Base-by-base conservation (phyloP, 1,140 invertebrate species). In the Pogonomyrmex barbatus region DNA sequence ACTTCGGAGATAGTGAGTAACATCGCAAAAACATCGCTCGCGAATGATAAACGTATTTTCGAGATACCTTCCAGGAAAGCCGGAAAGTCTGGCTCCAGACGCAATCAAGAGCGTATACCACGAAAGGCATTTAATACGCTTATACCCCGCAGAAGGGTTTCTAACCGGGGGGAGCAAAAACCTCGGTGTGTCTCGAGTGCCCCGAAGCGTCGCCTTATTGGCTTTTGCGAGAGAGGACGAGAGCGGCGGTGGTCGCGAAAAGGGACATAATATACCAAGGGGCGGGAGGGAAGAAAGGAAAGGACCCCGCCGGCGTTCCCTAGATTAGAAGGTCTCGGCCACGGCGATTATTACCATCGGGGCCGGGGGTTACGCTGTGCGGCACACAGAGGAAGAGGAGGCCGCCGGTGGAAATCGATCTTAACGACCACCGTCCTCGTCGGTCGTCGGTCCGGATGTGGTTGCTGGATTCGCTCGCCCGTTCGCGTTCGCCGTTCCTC, bases 261-360 rank as follows among this genome's bases (percentile, higher is more conserved):
- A 75, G 54, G 78, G 79, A 73, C 68, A 75, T 83, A 83, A 83
- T 83, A 83, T 60, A 60, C 10, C 68, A 12, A 4, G 14, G 14
- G 2, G 24, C 12, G n/a, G 42, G 10, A 12, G 12, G 10, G 52
- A 45, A n/a, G 39, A 10, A 58, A 36, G 24, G 36, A 58, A 4
- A 60, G 33, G 30, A 50, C 9, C 54, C 79, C 68, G 79, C 56
- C 68, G 79, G 68, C 79, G 79, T 36, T 62, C 45, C 14, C 42
- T 75, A 83, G 79, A 83, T 75, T 83, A 83, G 79, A 83, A 83
- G 79, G 79, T 83, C 79, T 60, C 54, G 67, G 65, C 39, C 79
- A 82, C 52, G 33, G 54, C 79, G 79, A 83, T 83, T 83, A 83
- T 83, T 83, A 83, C 17, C 79, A 68, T 75, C 68, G 42, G 42